Conservation (phyloP, 2,888 invertebrate species). For the Catocala sponsa region DNA sequence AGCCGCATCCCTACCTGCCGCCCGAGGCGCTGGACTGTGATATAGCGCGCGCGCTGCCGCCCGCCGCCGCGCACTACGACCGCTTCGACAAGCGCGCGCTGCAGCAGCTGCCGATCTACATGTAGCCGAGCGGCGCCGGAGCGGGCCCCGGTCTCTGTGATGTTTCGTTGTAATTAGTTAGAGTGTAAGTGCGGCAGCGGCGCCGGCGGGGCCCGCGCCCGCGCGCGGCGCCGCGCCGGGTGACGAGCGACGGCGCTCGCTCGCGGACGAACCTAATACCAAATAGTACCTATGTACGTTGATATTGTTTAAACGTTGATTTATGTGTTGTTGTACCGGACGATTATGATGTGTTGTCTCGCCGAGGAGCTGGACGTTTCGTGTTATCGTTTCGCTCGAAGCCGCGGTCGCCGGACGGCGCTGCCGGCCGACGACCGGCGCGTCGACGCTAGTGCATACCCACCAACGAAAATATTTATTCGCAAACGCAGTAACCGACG, state of each 20-base stretch:
- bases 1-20: slow-evolving; percentile 73
- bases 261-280: slow-evolving; percentile 73
- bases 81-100: slow-evolving; percentile 85
- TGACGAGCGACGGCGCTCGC: slow-evolving; percentile 52
- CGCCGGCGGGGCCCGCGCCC: slow-evolving; percentile 46
- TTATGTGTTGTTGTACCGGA: slow-evolving; percentile 79
- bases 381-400: slow-evolving; percentile 48
- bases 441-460: slow-evolving; percentile 58
- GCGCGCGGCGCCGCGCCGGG: slow-evolving; percentile 43
- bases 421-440: slow-evolving; percentile 31
- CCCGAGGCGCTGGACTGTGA: slow-evolving; percentile 77
- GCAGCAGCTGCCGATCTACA: slow-evolving; percentile 86
- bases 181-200: slow-evolving; percentile 69
- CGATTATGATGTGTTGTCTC: slow-evolving; percentile 62
- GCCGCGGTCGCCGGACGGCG: slow-evolving; percentile 45
- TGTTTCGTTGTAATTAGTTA: slow-evolving; percentile 81
- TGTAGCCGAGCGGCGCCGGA: slow-evolving; percentile 74
- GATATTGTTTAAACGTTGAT: slow-evolving; percentile 82
- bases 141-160: slow-evolving; percentile 74
- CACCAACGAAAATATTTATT: slow-evolving; percentile 83
- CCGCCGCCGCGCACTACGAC: slow-evolving; percentile 76
- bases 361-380: slow-evolving; percentile 55
- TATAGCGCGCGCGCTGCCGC: slow-evolving; percentile 79
- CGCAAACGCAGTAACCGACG: slow-evolving; percentile 82
- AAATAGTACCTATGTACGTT: slow-evolving; percentile 84